phyloP scores from a whole-genome alignment of 2,113 vertebrate genomes.

The Toxotes chatareus region DNA sequence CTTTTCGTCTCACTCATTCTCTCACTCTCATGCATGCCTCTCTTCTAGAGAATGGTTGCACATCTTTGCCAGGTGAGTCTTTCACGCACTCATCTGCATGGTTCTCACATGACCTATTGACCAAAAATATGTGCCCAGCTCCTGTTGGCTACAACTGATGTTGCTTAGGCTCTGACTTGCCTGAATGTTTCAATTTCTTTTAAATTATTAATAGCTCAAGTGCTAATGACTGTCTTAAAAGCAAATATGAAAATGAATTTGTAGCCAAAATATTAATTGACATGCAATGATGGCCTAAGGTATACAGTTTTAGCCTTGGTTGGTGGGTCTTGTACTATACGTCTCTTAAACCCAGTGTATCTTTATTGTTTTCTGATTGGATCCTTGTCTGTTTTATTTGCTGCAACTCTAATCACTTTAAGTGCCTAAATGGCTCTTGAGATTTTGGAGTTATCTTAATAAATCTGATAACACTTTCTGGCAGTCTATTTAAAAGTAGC shows the following conservation, averaged over 20 bases:
- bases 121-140: slow-evolving; percentile 9
- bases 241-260: background rate
- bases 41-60: slow-evolving; percentile 98
- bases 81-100: slow-evolving; percentile 88
- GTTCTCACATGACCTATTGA: slow-evolving; percentile 59
- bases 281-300: background rate
- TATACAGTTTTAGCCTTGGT: slow-evolving; percentile 62
- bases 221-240: background rate
- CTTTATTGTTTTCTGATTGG: slow-evolving; percentile 19
- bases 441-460: slow-evolving; percentile 3
- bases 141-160: slow-evolving; percentile 65
- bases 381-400: slow-evolving; percentile 40
- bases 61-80: slow-evolving; percentile 99
- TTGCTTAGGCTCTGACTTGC: slow-evolving; percentile 12
- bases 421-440: background rate
- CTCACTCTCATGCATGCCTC: slow-evolving; percentile 96
- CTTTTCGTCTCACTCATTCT: slow-evolving; percentile 91
- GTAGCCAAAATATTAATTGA: background rate
- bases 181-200: background rate
- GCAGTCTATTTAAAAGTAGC: background rate
- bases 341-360: background rate
- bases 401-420: slow-evolving; percentile 1
- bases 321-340: slow-evolving; percentile 19
- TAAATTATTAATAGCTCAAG: background rate
- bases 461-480: background rate